Conservation (phyloP, 2,113 vertebrate species). For the Terrapene triunguis region DNA sequence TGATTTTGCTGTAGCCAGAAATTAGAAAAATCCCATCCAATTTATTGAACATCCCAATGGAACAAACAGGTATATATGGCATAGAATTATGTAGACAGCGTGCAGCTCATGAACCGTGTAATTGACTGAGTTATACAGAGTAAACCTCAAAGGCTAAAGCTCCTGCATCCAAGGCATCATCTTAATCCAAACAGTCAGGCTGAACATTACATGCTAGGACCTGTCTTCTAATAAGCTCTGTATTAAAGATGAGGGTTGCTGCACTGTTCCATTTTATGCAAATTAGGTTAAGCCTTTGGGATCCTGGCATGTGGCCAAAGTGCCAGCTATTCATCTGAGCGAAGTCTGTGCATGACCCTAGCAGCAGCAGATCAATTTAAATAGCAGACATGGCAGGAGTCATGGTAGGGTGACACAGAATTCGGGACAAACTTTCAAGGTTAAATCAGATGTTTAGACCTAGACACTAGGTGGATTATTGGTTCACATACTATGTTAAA, state of each 20-base stretch:
- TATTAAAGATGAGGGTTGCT: background rate
- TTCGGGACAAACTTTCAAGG: background rate
- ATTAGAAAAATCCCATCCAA: background rate
- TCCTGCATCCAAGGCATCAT: background rate
- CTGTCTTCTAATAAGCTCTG: background rate
- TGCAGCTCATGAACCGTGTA: background rate
- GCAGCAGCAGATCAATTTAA: background rate
- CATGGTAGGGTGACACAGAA: background rate
- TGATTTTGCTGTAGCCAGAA: background rate
- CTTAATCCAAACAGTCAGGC: background rate
- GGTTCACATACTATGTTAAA: background rate
- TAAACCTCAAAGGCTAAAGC: background rate
- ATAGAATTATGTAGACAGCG: background rate
- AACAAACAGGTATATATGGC: background rate
- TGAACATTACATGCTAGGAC: background rate
- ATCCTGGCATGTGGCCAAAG: background rate
- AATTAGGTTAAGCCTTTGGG: background rate
- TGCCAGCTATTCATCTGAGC: background rate
- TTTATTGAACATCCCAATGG: background rate
- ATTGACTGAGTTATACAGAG: background rate
- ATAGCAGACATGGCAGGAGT: background rate
- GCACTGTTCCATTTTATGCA: background rate
- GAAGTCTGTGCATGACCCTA: background rate
- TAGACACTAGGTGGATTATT: background rate
- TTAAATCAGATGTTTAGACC: background rate